Percentiles rank a stretch among this genome's conserved stretches.
These are phyloP conservation scores for Pseudanteris insignis DNA, from an alignment of 2,888 invertebrate genomes.

Conservation along the genomic window DNA sequence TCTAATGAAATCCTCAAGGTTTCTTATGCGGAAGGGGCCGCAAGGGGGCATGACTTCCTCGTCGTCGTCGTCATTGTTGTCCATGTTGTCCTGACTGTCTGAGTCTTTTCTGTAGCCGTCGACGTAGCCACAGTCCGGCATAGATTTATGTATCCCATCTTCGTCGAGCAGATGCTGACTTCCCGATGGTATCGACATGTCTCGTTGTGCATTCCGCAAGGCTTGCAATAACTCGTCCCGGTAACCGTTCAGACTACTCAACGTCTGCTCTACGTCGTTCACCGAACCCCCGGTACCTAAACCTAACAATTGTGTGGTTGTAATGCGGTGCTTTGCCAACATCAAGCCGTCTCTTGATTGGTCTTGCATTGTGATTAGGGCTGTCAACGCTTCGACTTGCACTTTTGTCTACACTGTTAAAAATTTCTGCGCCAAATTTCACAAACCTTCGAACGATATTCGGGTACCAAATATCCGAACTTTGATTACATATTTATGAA, in stretches of 20 bases:
- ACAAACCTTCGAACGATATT: too few species aligned
- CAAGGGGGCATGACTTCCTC: constrained; percentile 82
- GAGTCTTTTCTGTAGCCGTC: constrained; percentile 72
- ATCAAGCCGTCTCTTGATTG: constrained; percentile 14
- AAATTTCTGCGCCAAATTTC: too few species aligned
- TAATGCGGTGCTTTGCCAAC: constrained; percentile 3
- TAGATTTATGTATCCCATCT: constrained; percentile 75
- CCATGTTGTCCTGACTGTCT: constrained; percentile 77
- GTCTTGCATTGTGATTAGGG: constrained; percentile 38
- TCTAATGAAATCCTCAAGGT: constrained; percentile 88
- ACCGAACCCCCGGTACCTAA: constrained; percentile 71
- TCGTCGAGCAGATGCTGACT: constrained; percentile 75
- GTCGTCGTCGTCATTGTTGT: constrained; percentile 74
- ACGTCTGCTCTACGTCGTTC: constrained; percentile 83
- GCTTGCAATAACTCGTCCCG: constrained; percentile 92
- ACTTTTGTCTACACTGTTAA: too few species aligned
- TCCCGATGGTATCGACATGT: constrained; percentile 73
- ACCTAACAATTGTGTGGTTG: constrained; percentile 47
- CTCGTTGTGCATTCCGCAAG: constrained; percentile 82
- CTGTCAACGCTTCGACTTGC: constrained; percentile 17
- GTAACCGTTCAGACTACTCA: constrained; percentile 90
- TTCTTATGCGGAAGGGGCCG: constrained; percentile 87
- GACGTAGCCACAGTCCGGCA: constrained; percentile 73
- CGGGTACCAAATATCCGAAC: too few species aligned
- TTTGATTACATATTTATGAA: too few species aligned